These are phyloP conservation scores for Epinotia brunnichana DNA, from an alignment of 2,888 invertebrate genomes.

Conservation along the genomic window DNA sequence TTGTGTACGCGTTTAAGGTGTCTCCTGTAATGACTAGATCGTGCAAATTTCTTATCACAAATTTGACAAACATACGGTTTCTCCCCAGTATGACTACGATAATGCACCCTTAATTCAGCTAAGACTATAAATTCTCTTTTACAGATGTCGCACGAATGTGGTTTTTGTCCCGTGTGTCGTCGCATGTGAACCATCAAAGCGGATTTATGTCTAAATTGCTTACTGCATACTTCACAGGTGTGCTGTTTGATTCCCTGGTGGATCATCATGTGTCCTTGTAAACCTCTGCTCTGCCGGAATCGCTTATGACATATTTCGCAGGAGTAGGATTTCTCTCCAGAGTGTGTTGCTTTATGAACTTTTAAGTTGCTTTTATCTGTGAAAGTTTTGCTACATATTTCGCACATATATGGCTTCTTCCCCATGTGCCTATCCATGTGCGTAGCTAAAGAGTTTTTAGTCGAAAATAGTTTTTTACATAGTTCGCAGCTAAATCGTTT, in stretches of 20 bases:
- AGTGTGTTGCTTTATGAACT: neutral
- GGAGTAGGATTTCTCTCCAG: neutral
- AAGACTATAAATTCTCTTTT: neutral
- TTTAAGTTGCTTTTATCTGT: conserved; percentile 1
- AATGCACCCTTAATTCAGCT: neutral
- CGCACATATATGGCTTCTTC: neutral
- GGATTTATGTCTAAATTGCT: neutral
- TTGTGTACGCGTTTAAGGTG: conserved; percentile 1
- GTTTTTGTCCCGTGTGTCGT: neutral
- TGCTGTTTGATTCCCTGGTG: conserved; percentile 2
- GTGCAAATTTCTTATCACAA: conserved; percentile 13
- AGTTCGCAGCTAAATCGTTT: neutral
- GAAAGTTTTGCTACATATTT: neutral
- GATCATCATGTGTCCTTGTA: conserved; percentile 1
- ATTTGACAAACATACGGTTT: conserved; percentile 8
- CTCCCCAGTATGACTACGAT: conserved; percentile 7
- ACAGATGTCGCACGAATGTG: neutral
- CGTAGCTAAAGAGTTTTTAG: neutral
- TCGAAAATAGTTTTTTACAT: neutral
- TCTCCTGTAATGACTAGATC: neutral
- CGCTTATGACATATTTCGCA: conserved; percentile 4
- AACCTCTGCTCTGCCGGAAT: conserved; percentile 1
- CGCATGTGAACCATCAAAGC: neutral
- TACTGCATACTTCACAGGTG: conserved; percentile 11
- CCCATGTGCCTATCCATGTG: conserved; percentile 1